Base-by-base conservation (phyloP, 2,888 invertebrate species). In the Ennomos quercinarius region DNA sequence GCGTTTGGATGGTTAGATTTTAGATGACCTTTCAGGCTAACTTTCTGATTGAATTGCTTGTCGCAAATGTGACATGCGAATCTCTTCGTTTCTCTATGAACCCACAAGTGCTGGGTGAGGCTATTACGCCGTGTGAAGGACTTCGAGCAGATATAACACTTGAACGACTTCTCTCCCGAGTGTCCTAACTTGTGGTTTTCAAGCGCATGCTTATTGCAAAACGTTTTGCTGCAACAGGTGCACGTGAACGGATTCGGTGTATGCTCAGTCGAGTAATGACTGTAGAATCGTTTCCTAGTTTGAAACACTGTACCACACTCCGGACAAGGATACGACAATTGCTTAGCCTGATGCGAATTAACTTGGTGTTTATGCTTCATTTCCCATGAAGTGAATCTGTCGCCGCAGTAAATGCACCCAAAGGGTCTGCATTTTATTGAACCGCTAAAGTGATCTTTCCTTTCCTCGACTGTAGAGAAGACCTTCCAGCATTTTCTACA, bases 81-180 rank as follows among this genome's bases (percentile, higher is more conserved):
- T 59, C 86, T 70, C 57, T 89, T 90, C 0, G 60, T 74, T 44
- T 88, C 86, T 45, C 81, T 86, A 51, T 91, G 91, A 38, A 83
- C 84, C 89, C 89, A 89, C 84, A 89, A 80, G 47, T 91, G 90
- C 46, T 88, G 87, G 1, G 73, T 75, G 3, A 94, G 69, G 1
- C 87, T 87, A 54, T 90, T 92, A 8, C 85, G 86, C n/a, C 92
- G 87, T 12, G 90, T 84, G 59, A 94, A 94, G 1, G 83, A 72
- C 65, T 94, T 94, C 1, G 77, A 74, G 64, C 94, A 94, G 1
- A 92, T 72, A 0, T 76, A 71, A 62, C 94, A 94, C 42, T 82
- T 75, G 39, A 82, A 88, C 1, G 77, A 74, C 59, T 91, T 93
- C 56, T 93, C 93, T 2, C 90, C 87, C 0, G 93, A 91, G 67